Evolutionary conservation across 2,113 vertebrate species (phyloP).

Genomic region (Vulpes lagopus): DNA sequence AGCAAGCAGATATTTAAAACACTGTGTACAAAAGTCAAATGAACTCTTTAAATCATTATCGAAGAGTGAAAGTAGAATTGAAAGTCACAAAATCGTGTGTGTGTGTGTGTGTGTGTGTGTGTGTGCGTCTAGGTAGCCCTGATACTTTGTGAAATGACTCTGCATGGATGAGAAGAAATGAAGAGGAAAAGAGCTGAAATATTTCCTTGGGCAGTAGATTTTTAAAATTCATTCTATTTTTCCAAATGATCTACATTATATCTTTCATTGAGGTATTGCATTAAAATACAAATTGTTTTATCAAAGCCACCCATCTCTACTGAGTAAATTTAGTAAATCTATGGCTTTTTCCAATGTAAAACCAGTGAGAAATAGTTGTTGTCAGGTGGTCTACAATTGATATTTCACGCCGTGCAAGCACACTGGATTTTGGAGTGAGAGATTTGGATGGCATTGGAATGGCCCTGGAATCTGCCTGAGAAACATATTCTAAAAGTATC

Average conservation of each 20-base stretch:
- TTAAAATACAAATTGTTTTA: conserved; percentile 26
- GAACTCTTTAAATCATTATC: not conserved
- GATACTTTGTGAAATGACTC: not conserved
- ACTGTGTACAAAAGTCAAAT: not conserved
- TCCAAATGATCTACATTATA: not conserved
- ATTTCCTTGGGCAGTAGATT: not conserved
- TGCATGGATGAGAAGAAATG: not conserved
- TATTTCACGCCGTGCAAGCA: not conserved
- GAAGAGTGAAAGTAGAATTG: not conserved
- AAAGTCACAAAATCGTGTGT: not conserved
- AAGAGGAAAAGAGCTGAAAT: conserved; percentile 27
- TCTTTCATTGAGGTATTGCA: conserved; percentile 40
- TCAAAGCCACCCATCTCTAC: not conserved
- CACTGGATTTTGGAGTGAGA: not conserved
- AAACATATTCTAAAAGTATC: not conserved
- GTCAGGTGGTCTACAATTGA: not conserved
- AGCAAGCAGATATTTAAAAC: conserved; percentile 1
- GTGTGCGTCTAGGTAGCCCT: not conserved
- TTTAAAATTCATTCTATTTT: conserved; percentile 56
- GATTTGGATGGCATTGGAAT: not conserved
- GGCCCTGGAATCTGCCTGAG: not conserved
- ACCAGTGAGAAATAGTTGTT: not conserved
- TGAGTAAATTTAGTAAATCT: not conserved
- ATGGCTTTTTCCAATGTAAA: not conserved
- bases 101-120: too few relatives aligned